Evolutionary conservation across 1,140 invertebrate genomes (phyloP).

Genomic region (Cheumatopsyche charites): DNA sequence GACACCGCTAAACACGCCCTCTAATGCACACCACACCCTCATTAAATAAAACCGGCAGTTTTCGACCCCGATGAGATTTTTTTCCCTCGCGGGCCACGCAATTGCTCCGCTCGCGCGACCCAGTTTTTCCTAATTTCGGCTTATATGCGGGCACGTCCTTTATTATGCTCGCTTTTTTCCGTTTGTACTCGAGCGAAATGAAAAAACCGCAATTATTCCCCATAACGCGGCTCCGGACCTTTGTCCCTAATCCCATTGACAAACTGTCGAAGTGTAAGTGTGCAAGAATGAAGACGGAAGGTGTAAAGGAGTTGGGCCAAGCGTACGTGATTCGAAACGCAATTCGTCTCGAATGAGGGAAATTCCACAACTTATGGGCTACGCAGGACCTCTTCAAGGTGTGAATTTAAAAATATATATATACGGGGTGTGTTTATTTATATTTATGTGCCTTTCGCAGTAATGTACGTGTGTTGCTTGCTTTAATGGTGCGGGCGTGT

Average conservation of each 20-base stretch:
- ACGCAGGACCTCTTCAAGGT: slow-evolving; percentile 17
- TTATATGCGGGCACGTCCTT: too few relatives aligned
- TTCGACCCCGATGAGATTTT: neutral
- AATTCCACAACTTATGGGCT: slow-evolving; percentile 36
- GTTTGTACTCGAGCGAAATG: neutral
- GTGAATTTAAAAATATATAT: slow-evolving; percentile 18
- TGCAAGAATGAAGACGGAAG: slow-evolving; percentile 37
- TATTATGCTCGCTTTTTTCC: too few relatives aligned
- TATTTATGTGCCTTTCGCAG: neutral
- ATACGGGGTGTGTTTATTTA: neutral
- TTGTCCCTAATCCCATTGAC: slow-evolving; percentile 39
- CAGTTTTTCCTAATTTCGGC: too few relatives aligned
- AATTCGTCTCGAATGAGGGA: slow-evolving; percentile 31
- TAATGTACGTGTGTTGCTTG: too few relatives aligned
- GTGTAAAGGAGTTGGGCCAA: slow-evolving; percentile 35
- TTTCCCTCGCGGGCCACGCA: too few relatives aligned
- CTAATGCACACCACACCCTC: neutral
- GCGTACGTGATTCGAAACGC: slow-evolving; percentile 34
- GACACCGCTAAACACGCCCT: neutral
- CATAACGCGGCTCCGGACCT: slow-evolving; percentile 32
- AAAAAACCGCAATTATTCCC: slow-evolving; percentile 25
- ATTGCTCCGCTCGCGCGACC: too few relatives aligned
- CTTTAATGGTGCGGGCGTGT: too few relatives aligned
- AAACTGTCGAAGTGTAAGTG: slow-evolving; percentile 40
- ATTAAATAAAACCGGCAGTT: neutral